Evolutionary conservation across 2,888 invertebrate species (phyloP), one percentile per base, ranked within the genome.

Genomic region (Pecten maximus): DNA sequence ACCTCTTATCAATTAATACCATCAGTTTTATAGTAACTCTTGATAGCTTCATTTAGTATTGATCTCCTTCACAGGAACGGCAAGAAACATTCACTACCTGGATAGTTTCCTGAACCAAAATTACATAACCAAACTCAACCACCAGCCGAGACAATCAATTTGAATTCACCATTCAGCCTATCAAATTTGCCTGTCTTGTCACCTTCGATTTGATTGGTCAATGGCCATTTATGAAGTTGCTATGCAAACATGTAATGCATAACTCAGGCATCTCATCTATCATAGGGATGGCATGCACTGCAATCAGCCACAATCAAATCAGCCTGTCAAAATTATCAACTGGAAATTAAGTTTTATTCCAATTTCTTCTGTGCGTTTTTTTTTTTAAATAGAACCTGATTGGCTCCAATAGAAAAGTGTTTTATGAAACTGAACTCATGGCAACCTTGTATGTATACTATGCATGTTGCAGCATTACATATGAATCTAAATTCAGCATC

Each of bases 301-400:
- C 6, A 50, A 23, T 54, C 19, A 6, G n/a, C 54, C 54, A 54
- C 54, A 54, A 54, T 54, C 23, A 54, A 54, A n/a, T 54, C 54
- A 54, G n/a, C 54, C 23, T 54, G 54, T 54, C 54, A 54, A 54
- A 54, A 54, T 54, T 54, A 54, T 54, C 48, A 48, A 48, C 54
- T 54, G 19, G 54, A 54, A 54, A 54, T 54, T n/a, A 23, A 23
- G 23, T 54, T 54, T 54, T 19, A 54, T 23, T 54, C 54, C 6
- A 19, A 54, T 54, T 19, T 23, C 54, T 19, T 19, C 16, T 6
- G n/a, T 54, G 54, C 54, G 23, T 23, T 54, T n/a, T n/a, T n/a
- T n/a, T n/a, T n/a, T 54, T 54, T 6, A 54, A 54, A 19, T n/a
- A 54, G 54, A 23, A 54, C n/a, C 19, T 19, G 23, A 54, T 54